phyloP scores from a whole-genome alignment of 2,113 vertebrate species.

The Gadus chalcogrammus region DNA sequence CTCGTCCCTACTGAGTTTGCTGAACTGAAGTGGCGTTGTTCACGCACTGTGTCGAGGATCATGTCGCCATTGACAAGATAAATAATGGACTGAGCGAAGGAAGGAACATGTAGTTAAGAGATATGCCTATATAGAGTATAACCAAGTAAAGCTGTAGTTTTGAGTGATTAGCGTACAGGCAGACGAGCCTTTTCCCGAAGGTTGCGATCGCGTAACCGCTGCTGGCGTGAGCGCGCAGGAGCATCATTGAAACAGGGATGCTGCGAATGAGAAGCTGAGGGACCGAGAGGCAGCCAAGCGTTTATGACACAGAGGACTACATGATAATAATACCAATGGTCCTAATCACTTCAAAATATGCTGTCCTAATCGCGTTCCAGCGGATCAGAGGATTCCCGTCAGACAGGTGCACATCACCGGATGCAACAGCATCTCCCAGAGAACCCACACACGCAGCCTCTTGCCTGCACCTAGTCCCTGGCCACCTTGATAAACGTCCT shows the following conservation, averaged over 20 bases:
- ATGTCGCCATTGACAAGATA: no score
- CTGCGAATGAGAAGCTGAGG: conserved; percentile 11
- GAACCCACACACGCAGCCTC: conserved; percentile 15
- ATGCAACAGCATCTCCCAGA: conserved; percentile 37
- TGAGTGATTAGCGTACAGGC: conserved; percentile 6
- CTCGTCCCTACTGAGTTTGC: conserved; percentile 3
- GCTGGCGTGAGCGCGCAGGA: conserved; percentile 3
- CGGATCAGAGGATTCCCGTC: conserved; percentile 17
- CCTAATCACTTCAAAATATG: no score
- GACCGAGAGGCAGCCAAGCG: no score
- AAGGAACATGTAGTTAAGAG: no score
- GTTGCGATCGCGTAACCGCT: conserved; percentile 8
- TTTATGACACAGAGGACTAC: no score
- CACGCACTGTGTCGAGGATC: not conserved
- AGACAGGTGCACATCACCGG: conserved; percentile 48
- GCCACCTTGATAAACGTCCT: conserved; percentile 6
- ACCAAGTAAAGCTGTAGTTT: not conserved
- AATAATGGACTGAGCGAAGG: no score
- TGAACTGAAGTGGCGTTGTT: conserved; percentile 13
- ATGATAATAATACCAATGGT: no score
- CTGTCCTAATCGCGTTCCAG: conserved; percentile 14
- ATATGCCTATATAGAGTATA: no score
- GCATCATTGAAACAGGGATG: conserved; percentile 27
- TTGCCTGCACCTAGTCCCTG: not conserved
- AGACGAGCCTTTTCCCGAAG: conserved; percentile 7